phyloP scores from a whole-genome alignment of 2,113 vertebrate genomes.

The Cacatua alba region DNA sequence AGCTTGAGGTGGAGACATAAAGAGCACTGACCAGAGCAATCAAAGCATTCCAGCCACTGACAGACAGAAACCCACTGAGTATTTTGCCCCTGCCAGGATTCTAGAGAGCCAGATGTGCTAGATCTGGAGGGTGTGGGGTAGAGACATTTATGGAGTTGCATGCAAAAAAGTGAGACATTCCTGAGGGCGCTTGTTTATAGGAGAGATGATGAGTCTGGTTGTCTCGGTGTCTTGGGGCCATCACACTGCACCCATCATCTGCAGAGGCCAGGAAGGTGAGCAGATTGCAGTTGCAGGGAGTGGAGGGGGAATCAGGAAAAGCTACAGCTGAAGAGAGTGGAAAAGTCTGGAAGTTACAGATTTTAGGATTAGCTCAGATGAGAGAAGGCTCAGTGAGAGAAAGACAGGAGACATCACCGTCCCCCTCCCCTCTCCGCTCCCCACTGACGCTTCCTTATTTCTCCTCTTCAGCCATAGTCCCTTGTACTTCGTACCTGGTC shows the following conservation, averaged over 20 bases:
- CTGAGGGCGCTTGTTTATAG: not conserved
- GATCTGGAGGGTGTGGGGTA: not conserved
- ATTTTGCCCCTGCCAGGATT: not conserved
- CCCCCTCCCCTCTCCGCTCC: rapidly evolving
- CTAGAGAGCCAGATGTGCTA: not conserved
- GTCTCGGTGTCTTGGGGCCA: not conserved
- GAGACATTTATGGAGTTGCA: not conserved
- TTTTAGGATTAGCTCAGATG: not conserved
- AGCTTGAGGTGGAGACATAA: not conserved
- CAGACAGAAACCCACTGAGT: not conserved
- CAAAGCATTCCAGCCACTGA: not conserved
- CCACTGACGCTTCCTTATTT: not conserved
- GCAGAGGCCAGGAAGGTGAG: not conserved
- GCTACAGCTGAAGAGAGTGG: not conserved
- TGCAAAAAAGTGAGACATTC: not conserved
- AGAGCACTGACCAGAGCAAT: not conserved
- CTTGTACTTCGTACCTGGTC: not conserved
- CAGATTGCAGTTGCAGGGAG: not conserved
- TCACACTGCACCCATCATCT: not conserved
- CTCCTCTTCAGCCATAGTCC: not conserved
- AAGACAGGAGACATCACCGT: not conserved
- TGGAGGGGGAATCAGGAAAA: not conserved
- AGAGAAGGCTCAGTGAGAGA: not conserved
- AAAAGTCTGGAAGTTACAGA: not conserved
- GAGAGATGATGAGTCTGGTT: not conserved